Percentiles rank a stretch among this genome's conserved stretches.
These are phyloP conservation scores for Parapristionchus giblindavisi DNA, from an alignment of 2,888 invertebrate species.

Conservation along the genomic window DNA sequence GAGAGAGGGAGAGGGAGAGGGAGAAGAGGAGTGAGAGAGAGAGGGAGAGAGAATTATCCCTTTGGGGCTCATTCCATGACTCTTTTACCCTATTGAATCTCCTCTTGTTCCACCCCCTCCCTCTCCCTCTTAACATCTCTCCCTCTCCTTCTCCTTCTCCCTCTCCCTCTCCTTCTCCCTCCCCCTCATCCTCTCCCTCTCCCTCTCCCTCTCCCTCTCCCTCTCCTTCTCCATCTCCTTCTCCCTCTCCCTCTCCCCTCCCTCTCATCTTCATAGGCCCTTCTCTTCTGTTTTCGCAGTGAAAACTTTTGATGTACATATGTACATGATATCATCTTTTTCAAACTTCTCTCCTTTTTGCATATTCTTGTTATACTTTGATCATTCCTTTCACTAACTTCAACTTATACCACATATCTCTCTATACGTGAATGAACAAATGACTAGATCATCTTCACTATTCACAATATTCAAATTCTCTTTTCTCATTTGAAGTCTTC, in stretches of 20 bases:
- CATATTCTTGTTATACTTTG: too few relatives aligned
- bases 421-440: too few relatives aligned
- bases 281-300: not conserved
- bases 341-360: too few relatives aligned
- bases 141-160: not conserved
- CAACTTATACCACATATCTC: too few relatives aligned
- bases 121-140: slow-evolving; percentile 25
- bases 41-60: not conserved
- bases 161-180: slow-evolving; percentile 14
- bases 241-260: not conserved
- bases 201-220: not conserved
- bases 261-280: not conserved
- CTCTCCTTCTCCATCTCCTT: not conserved
- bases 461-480: too few relatives aligned
- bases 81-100: not conserved
- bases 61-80: not conserved
- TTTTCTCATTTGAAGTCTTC: too few relatives aligned
- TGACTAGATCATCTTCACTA: too few relatives aligned
- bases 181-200: not conserved
- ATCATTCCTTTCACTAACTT: too few relatives aligned
- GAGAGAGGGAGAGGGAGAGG: too few relatives aligned
- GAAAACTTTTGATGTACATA: not conserved
- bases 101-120: slow-evolving; percentile 38
- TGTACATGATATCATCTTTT: too few relatives aligned
- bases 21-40: not conserved